Conservation (phyloP, 2,888 invertebrate genomes). For the Hypolimnas misippus region DNA sequence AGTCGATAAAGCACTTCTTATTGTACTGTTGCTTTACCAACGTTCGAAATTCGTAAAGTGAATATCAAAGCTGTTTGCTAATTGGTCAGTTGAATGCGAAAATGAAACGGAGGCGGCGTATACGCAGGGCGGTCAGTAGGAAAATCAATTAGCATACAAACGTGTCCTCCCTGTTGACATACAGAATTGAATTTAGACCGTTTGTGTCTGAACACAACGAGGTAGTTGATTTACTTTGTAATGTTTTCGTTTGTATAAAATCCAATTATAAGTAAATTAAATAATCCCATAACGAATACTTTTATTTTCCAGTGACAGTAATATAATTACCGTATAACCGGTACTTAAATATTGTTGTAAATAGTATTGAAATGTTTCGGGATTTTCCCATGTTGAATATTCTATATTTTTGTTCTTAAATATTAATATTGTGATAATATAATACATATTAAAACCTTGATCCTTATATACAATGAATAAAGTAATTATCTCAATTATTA, state of each 20-base stretch:
- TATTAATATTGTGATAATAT: too few species aligned
- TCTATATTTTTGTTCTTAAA: too few species aligned
- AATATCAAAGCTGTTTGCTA: constrained; percentile 56
- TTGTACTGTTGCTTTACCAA: background rate
- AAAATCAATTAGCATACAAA: constrained; percentile 55
- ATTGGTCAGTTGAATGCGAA: constrained; percentile 48
- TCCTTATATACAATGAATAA: too few species aligned
- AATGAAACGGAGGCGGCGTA: constrained; percentile 47
- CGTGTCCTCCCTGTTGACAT: constrained; percentile 33
- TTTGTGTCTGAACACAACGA: constrained; percentile 39
- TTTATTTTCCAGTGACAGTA: too few species aligned
- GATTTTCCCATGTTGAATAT: too few species aligned
- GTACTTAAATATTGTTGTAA: too few species aligned
- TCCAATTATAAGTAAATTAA: background rate
- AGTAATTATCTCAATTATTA: too few species aligned
- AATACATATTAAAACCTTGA: too few species aligned
- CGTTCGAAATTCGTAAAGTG: constrained; percentile 57
- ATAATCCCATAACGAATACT: too few species aligned
- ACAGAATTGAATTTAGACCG: constrained; percentile 40
- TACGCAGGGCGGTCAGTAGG: constrained; percentile 42
- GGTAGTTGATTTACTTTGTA: constrained; percentile 20
- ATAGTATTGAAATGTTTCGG: too few species aligned
- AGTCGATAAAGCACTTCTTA: too few species aligned
- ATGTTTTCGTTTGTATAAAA: constrained; percentile 14
- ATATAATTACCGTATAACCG: too few species aligned